Evolutionary conservation across 2,888 invertebrate species (phyloP), one percentile per base, ranked within the genome.

Genomic region (Hydriomena furcata): DNA sequence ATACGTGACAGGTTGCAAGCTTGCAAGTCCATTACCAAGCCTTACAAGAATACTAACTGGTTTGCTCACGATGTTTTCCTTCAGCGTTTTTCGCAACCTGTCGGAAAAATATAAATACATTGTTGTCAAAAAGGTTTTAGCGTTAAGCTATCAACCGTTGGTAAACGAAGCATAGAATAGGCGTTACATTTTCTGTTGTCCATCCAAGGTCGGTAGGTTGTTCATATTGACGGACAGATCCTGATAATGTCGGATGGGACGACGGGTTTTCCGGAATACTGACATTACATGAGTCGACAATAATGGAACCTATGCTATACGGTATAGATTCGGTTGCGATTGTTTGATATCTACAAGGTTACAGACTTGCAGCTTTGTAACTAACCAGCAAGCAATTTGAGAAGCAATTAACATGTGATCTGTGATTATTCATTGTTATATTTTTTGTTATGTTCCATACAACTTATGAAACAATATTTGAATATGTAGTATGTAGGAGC

Each of bases 201-300:
- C 24, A 41, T 36, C 24, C 41, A 52, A 42, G 52, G 52, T 52
- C 52, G 37, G 30, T n/a, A 17, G 25, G 41, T 12, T 35, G 40
- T 23, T 41, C 31, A 3, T 46, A 52, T 37, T 36, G 42, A 42
- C 36, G 37, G 31, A 42, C 41, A 35, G 35, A 1, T 20, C 11
- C 27, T 36, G 51, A 51, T 51, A 51, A 36, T 34, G 51, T 51
- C 45, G 45, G 45, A 45, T 51, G 51, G 45, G 45, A 44, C 44
- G 34, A 23, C 40, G 30, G 51, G 30, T 34, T 30, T 52, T 37
- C 46, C 46, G 42, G 46, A 46, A 52, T 36, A 45, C 41, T 32
- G 32, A 5, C 36, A 21, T 37, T 42, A 36, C 25, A 28, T 37
- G 25, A 25, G 21, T 32, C 21, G 24, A 31, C 36, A 30, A 38